Base-by-base conservation (phyloP, 2,797 vertebrate genomes). In the Oreortyx pictus region DNA sequence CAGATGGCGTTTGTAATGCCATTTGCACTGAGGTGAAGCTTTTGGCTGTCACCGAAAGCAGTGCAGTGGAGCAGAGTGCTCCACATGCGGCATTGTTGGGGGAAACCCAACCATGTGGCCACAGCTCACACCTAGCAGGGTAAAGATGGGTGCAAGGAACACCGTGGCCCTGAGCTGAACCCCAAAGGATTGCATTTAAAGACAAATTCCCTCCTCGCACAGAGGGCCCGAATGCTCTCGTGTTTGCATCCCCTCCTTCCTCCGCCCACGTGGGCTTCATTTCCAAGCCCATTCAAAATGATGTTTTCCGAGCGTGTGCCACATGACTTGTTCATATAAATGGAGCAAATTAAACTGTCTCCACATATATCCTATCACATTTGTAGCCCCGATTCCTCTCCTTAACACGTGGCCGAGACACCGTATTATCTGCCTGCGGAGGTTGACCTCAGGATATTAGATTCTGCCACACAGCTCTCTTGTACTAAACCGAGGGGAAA, bases 341-440 rank as follows among this genome's bases (percentile, higher is more conserved):
- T 96, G 97, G 97, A 98, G 97, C 98, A 98, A 98, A 98, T 98
- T 98, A 98, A 98, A 98, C 96, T 98, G 97, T 97, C 98, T 97
- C 96, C 97, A 95, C 97, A 97, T 92, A 98, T 98, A 97, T 97
- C 97, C 97, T 95, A 95, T 97, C 98, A 84, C 97, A 97, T 98
- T 97, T 97, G 98, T 97, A 98, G 97, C 94, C 97, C 97, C 95
- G 97, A 97, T 97, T 98, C 97, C 97, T 97, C 96, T 97, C 96
- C 97, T 95, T 96, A 97, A 91, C 97, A 98, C 95, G 96, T 96
- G 97, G 97, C 97, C 97, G 41, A 96, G 96, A 91, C 98, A 97
- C 97, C 97, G 96, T 97, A 98, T 99, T 98, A 98, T 98, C 98
- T 97, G 96, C 95, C 97, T 98, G 98, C 98, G 98, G 97, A 98